Base-by-base conservation (phyloP, 2,797 vertebrate genomes). In the Todus mexicanus region DNA sequence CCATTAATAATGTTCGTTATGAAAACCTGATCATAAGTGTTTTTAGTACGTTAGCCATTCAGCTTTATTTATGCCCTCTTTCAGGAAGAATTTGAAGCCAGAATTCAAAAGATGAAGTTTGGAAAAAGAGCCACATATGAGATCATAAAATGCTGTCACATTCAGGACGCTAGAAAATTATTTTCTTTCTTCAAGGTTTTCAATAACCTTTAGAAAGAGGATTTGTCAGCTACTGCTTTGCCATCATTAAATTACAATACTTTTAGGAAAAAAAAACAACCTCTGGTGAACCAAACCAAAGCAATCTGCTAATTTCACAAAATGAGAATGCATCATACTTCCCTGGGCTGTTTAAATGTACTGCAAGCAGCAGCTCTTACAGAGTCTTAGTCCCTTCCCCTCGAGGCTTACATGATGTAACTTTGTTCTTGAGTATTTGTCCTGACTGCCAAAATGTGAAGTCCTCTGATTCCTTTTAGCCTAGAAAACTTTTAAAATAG, bases 11-110 rank as follows among this genome's bases (percentile, higher is more conserved):
- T 80, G 86, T 97, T 97, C 91, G 51, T 97, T 98, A 98, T 95
- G 96, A 97, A 98, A 98, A 97, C 95, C 94, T 92, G 97, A 97
- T 98, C 97, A 95, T 96, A 97, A 98, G 96, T 97, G 97, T 94
- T 98, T 98, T 98, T 96, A 97, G 96, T 97, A 97, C 94, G 96
- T 97, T 97, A 98, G 97, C 96, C 95, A 95, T 97, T 97, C 96
- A 65, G 11, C 68, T 96, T 98, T 98, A 97, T 98, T 97, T 98
- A 98, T 97, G 96, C 95, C 47, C 33, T 94, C 93, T 96, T 96
- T 97, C 96, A 94, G 93, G 87, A 88, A 90, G 95, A 95, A 95
- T 97, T 94, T 94, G 96, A 97, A 96, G 95, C 84, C 96, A 96
- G 94, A 97, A 97, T 97, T 96, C 93, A 94, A 91, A 96, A 96